phyloP scores from a whole-genome alignment of 2,797 vertebrate genomes.

The Dendrocincla fuliginosa region DNA sequence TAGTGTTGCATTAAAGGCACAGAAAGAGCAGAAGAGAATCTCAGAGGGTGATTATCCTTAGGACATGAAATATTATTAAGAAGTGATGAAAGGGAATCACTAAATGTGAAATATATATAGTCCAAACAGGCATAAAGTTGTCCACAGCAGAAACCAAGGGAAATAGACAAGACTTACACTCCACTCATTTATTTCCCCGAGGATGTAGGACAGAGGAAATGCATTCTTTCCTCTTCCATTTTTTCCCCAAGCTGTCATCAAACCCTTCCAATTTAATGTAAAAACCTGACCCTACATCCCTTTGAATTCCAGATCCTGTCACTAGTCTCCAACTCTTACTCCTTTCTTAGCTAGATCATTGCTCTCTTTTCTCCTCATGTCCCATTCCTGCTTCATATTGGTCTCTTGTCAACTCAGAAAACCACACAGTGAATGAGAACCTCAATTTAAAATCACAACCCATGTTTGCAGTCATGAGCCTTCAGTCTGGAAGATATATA shows the following conservation, averaged over 20 bases:
- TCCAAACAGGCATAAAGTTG: not conserved
- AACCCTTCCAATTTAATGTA: not conserved
- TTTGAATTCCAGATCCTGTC: not conserved
- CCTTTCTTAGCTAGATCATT: not conserved
- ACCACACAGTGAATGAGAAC: not conserved
- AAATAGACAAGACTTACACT: not conserved
- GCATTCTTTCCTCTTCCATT: not conserved
- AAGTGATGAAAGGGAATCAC: conserved; percentile 35
- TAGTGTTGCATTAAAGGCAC: not conserved
- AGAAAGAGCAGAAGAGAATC: not conserved
- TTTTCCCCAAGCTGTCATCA: not conserved
- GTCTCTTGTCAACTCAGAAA: not conserved
- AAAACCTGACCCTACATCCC: not conserved
- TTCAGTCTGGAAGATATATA: not conserved
- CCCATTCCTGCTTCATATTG: not conserved
- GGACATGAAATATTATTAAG: conserved; percentile 33
- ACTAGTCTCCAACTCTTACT: not conserved
- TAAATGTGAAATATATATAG: conserved; percentile 18
- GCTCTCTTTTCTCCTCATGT: not conserved
- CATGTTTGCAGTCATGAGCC: not conserved
- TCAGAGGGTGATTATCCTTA: conserved; percentile 19
- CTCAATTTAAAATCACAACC: not conserved
- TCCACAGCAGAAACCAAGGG: not conserved
- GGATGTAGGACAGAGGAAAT: not conserved
- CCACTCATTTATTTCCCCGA: not conserved